phyloP scores from a whole-genome alignment of 2,888 invertebrate genomes.

The Steinernema hermaphroditum region DNA sequence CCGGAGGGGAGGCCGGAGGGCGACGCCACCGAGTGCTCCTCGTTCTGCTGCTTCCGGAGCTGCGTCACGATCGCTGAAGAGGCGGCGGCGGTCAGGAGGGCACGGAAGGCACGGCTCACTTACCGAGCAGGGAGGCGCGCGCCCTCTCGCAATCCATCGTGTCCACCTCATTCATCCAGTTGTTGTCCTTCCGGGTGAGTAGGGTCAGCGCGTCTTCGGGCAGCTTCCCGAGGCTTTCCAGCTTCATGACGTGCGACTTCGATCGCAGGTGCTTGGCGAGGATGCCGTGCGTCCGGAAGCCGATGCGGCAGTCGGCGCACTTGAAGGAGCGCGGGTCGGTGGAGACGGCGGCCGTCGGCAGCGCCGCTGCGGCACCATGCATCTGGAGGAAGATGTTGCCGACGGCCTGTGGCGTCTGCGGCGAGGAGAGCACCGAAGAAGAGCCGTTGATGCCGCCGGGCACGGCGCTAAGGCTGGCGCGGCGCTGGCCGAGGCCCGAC shows the following conservation, averaged over 20 bases:
- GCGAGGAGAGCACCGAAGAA: not conserved
- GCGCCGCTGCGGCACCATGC: not conserved
- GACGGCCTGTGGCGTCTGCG: not conserved
- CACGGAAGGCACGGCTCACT: constrained; percentile 31
- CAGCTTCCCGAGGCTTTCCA: constrained; percentile 80
- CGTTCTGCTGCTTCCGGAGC: constrained; percentile 37
- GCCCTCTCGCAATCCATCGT: constrained; percentile 94
- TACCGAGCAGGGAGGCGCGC: constrained; percentile 60
- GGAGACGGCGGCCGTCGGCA: not conserved
- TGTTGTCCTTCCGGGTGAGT: constrained; percentile 76
- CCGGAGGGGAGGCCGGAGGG: not conserved
- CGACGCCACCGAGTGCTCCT: not conserved
- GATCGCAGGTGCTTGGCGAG: constrained; percentile 88
- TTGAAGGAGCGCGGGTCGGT: constrained; percentile 89
- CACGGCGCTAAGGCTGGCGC: not conserved
- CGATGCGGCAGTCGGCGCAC: constrained; percentile 91
- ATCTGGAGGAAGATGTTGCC: constrained; percentile 34
- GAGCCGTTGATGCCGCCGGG: no score
- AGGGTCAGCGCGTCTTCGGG: constrained; percentile 89
- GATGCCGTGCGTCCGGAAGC: constrained; percentile 90
- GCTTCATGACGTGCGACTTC: constrained; percentile 67
- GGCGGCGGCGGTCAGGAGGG: not conserved
- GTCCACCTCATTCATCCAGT: constrained; percentile 90
- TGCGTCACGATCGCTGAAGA: constrained; percentile 41
- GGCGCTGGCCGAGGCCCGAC: not conserved